phyloP scores from a whole-genome alignment of 2,888 invertebrate species.

The Iphiclides podalirius region DNA sequence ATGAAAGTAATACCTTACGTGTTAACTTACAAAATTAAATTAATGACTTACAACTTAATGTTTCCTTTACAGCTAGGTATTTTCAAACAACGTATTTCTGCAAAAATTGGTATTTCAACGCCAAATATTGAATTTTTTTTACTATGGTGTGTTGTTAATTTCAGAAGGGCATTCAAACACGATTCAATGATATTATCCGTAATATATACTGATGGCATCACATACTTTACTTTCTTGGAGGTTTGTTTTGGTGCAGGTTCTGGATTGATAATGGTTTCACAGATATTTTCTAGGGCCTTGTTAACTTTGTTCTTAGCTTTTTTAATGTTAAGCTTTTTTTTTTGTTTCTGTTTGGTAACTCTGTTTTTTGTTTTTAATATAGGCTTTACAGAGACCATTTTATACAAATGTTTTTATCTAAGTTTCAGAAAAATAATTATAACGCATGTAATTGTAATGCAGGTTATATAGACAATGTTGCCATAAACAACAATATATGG shows the following conservation, averaged over 20 bases:
- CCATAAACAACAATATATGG: no score
- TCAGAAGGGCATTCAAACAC: constrained; percentile 53
- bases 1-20: no score
- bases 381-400: constrained; percentile 33
- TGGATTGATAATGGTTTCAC: background rate
- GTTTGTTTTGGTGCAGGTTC: constrained; percentile 19
- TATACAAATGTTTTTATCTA: no score
- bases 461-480: no score
- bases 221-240: constrained; percentile 46
- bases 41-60: constrained; percentile 80
- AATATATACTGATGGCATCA: constrained; percentile 57
- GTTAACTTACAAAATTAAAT: no score
- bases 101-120: constrained; percentile 78
- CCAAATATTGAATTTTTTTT: constrained; percentile 76
- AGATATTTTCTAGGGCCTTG: background rate
- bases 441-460: no score
- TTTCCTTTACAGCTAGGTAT: constrained; percentile 82
- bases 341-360: constrained; percentile 14
- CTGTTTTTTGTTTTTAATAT: constrained; percentile 24
- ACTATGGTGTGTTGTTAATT: constrained; percentile 45
- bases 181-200: constrained; percentile 47
- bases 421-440: no score
- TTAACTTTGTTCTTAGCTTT: constrained; percentile 6
- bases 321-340: constrained; percentile 18
- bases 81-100: constrained; percentile 82